Conservation (phyloP, 2,797 vertebrate species). For the Tauraco hartlaubi region DNA sequence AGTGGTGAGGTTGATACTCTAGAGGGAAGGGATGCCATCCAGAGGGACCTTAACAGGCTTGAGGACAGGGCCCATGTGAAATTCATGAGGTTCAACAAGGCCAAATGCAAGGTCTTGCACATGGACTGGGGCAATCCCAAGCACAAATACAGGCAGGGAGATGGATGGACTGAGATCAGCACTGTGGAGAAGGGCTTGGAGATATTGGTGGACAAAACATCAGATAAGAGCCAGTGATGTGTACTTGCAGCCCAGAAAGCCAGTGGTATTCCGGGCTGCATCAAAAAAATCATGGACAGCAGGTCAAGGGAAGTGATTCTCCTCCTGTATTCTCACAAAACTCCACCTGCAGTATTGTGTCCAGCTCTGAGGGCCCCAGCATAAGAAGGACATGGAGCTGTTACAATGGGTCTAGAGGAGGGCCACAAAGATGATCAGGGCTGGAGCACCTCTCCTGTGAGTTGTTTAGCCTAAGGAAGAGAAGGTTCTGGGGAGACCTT, state of each 20-base stretch:
- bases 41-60: background rate
- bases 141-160: background rate
- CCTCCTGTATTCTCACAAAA: background rate
- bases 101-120: background rate
- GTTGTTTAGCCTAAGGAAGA: background rate
- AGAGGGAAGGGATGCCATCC: background rate
- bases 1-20: too few species aligned
- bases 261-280: background rate
- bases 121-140: rapidly evolving
- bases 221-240: background rate
- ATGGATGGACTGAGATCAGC: background rate
- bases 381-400: background rate
- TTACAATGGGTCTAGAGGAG: rapidly evolving
- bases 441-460: background rate
- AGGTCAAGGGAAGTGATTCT: background rate
- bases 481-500: background rate
- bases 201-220: background rate
- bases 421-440: background rate
- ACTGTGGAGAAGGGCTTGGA: background rate
- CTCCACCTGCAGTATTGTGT: background rate
- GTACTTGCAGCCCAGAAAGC: background rate
- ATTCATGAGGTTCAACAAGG: background rate
- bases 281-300: background rate
- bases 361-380: background rate
- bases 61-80: background rate